Evolutionary conservation across 2,113 vertebrate genomes (phyloP).

Genomic region (Gulo gulo): DNA sequence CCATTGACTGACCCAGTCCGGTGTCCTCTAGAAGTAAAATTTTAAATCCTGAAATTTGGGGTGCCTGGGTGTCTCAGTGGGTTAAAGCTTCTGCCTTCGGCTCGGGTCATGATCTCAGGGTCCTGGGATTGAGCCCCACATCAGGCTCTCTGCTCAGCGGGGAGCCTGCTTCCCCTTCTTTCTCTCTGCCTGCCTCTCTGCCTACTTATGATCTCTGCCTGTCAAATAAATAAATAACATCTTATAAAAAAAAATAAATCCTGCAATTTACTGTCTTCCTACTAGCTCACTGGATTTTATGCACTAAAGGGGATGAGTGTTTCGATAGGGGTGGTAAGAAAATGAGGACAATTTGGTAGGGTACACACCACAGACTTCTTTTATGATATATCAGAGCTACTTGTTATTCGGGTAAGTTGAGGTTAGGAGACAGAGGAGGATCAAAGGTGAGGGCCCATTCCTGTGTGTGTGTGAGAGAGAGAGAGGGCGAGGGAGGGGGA

Average conservation of each 20-base stretch:
- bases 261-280: neutral
- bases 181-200: too few relatives aligned
- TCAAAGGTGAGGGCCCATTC: neutral
- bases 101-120: too few relatives aligned
- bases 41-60: neutral
- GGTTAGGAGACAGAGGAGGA: neutral
- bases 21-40: neutral
- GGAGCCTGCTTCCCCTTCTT: too few relatives aligned
- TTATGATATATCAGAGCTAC: neutral
- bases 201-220: too few relatives aligned
- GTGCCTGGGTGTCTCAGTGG: too few relatives aligned
- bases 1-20: neutral
- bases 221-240: too few relatives aligned
- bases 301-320: neutral
- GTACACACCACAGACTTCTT: neutral
- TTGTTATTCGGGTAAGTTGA: conserved; percentile 1
- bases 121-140: too few relatives aligned
- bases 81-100: too few relatives aligned
- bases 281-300: neutral
- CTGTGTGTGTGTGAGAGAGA: neutral
- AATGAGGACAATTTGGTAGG: neutral
- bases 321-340: neutral
- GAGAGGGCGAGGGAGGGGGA: too few relatives aligned
- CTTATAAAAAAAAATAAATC: neutral
- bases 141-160: too few relatives aligned